phyloP scores from a whole-genome alignment of 2,797 vertebrate species.

The Bradypodion pumilum region DNA sequence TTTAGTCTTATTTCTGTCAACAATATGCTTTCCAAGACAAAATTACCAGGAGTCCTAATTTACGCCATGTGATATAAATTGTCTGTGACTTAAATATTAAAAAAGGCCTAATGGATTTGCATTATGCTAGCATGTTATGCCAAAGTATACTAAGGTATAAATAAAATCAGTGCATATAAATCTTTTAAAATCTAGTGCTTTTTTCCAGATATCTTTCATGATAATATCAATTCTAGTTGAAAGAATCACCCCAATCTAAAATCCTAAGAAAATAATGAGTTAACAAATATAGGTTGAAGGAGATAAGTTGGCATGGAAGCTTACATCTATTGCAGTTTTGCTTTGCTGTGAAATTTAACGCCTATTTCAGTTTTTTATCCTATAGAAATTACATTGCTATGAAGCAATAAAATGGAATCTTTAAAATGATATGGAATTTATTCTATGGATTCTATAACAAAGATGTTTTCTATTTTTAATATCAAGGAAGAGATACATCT shows the following conservation, averaged over 20 bases:
- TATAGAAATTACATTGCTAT: conserved; percentile 47
- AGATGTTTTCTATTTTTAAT: no score
- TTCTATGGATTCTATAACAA: no score
- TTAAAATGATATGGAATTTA: not conserved
- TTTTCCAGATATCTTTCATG: conserved; percentile 25
- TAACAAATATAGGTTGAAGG: conserved; percentile 7
- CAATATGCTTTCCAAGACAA: conserved; percentile 31
- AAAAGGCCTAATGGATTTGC: conserved; percentile 25
- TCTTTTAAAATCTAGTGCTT: conserved; percentile 34
- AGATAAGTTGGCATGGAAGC: conserved; percentile 25
- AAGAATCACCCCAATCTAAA: conserved; percentile 13
- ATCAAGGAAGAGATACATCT: no score
- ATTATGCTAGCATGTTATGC: conserved; percentile 27
- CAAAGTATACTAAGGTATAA: conserved; percentile 40
- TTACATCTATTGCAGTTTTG: conserved; percentile 13
- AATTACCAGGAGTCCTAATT: conserved; percentile 37
- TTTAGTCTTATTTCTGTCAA: conserved; percentile 18
- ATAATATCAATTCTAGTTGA: conserved; percentile 17
- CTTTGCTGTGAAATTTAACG: conserved; percentile 41
- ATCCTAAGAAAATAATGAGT: conserved; percentile 24
- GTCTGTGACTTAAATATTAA: conserved; percentile 36
- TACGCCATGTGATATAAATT: conserved; percentile 36
- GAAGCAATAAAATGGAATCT: conserved; percentile 32
- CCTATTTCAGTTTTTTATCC: conserved; percentile 45
- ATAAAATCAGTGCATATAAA: conserved; percentile 37